Evolutionary conservation across 2,797 vertebrate species (phyloP), one percentile per base, ranked within the genome.

Genomic region (Myotis myotis): DNA sequence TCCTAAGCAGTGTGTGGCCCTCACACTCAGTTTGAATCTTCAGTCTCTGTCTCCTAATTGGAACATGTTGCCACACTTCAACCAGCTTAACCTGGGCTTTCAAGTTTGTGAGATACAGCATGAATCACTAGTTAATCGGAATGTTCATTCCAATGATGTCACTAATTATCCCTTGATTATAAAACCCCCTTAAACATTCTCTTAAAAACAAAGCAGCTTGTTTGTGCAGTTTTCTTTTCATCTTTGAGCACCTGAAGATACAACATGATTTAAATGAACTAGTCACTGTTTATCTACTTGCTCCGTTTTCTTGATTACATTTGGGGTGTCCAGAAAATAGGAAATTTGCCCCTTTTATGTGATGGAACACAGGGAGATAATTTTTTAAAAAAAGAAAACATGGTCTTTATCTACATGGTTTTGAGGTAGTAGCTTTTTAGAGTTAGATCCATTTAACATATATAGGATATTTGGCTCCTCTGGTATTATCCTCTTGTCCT

Each of bases 11-110:
- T 22, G 30, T 91, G 22, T 64, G 75, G 41, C 78, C 36, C 60
- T 89, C 55, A 87, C 8, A 64, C 2, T 87, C 7, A 8, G 71
- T 94, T 97, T 94, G 62, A 94, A 95, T 97, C 76, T 20, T 84
- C 80, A 96, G 82, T 96, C 94, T 96, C 94, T 93, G 80, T 96
- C 94, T 98, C 89, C 86, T 85, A 87, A 13, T 92, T 90, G 47
- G 79, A 96, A 51, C 81, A 76, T 91, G 92, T 97, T 89, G 91
- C 95, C 93, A 88, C 71, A 72, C 89, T 74, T 91, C 53, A 96
- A 3, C 89, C 71, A 78, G 53, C 96, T 89, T 97, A 96, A 78
- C 95, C 78, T 93, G 91, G 36, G 41, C 64, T 96, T 96, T 95
- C 57, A 89, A 57, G 75, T 93, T 94, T 47, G 64, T 68, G 57